These are phyloP conservation scores for Eidolon helvum DNA, from an alignment of 2,113 vertebrate species.

Conservation along the genomic window DNA sequence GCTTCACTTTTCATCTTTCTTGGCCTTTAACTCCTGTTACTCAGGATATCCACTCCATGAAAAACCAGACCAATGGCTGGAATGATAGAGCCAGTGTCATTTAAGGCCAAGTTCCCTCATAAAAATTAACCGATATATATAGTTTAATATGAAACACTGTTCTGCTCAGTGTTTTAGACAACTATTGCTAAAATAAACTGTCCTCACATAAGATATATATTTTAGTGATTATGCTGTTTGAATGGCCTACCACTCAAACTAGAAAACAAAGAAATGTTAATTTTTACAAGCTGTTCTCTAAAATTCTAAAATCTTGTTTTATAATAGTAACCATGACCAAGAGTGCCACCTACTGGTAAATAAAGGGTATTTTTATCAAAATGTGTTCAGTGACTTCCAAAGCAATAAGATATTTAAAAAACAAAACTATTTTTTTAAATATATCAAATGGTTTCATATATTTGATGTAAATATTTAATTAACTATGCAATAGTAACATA, in stretches of 20 bases:
- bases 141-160: background rate
- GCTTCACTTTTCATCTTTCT: background rate
- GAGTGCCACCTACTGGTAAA: slow-evolving; percentile 62
- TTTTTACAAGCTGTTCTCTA: slow-evolving; percentile 46
- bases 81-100: background rate
- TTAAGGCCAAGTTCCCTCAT: background rate
- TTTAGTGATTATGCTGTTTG: background rate
- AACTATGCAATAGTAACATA: background rate
- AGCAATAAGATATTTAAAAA: background rate
- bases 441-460: background rate
- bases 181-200: background rate
- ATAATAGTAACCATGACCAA: background rate
- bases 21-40: background rate
- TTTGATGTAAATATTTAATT: background rate
- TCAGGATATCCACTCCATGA: background rate
- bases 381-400: background rate
- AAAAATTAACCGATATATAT: background rate
- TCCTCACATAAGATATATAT: background rate
- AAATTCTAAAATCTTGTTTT: slow-evolving; percentile 41
- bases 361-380: background rate
- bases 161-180: background rate
- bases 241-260: background rate
- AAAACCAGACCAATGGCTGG: background rate
- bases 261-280: slow-evolving; percentile 47
- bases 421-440: background rate